Base-by-base conservation (phyloP, 2,888 invertebrate species). In the Tinea trinotella region DNA sequence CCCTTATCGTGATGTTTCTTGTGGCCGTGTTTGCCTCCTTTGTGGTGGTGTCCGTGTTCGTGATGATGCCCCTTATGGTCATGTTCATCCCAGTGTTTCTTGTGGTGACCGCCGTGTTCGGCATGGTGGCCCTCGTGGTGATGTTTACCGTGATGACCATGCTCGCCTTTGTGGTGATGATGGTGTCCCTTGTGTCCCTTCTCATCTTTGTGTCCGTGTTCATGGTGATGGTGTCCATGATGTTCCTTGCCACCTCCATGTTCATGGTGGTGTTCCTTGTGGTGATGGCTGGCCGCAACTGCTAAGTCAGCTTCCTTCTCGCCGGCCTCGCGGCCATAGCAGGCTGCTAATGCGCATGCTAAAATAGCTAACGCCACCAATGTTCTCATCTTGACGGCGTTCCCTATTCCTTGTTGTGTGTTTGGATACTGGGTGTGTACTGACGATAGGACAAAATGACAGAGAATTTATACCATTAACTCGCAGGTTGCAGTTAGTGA, bases 1-100 rank as follows among this genome's bases (percentile, higher is more conserved):
- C 93, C 94, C 69, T 94, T 94, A 68, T 94, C 94, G 76, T 93
- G 93, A 36, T 93, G 93, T 66, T 93, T 93, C 71, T 94, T 93
- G 66, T 93, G 92, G 36, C 91, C 91, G 71, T 91, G 92, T 65
- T 94, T 93, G 24, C 91, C 92, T 13, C 90, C 93, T 68, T 94
- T 93, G 70, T 93, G 92, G 58, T 91, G 92, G 60, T 93, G 91
- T 4, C 92, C 93, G 50, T 89, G 89, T 57, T 93, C 92, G 65
- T 94, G 92, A 64, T 94, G 93, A 54, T 92, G 89, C 0, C 91
- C 92, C 65, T 93, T 88, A 66, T 93, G 91, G 46, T 91, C 91
- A 58, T 90, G 89, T 67, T 91, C 92, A 62, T 93, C 92, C 77
- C 92, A 91, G 64, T 93, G 92, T 55, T 92, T 90, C 70, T 94